phyloP scores from a whole-genome alignment of 2,113 vertebrate genomes.

The Brevimyrus niger region DNA sequence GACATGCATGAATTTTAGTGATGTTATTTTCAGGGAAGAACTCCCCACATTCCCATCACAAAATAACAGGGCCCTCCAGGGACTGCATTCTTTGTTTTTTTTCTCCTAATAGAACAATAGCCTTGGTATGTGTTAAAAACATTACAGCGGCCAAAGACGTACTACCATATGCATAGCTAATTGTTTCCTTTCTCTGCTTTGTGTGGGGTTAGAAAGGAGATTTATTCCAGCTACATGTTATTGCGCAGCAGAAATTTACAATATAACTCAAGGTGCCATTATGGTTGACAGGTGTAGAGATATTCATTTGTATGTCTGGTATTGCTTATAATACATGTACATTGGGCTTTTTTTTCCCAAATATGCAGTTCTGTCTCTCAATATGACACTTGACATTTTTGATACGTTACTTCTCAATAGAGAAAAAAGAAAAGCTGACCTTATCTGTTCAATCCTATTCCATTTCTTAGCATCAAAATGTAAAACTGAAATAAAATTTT shows the following conservation, averaged over 20 bases:
- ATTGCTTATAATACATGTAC: not conserved
- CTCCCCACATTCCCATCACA: not conserved
- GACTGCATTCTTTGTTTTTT: not conserved
- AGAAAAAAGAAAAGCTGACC: not conserved
- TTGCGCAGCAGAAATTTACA: not conserved
- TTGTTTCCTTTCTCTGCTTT: slow-evolving; percentile 5
- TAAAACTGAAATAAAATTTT: not conserved
- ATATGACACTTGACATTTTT: not conserved
- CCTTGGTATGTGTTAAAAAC: not conserved
- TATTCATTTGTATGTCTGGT: not conserved
- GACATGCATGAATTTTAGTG: not conserved
- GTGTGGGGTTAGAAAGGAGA: not conserved
- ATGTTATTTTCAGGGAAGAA: not conserved
- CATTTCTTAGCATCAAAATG: not conserved
- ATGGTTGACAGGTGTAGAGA: not conserved
- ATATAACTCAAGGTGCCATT: not conserved
- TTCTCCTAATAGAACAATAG: not conserved
- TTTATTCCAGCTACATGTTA: not conserved
- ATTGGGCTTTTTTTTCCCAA: not conserved
- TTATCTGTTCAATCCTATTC: not conserved
- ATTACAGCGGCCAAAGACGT: not conserved
- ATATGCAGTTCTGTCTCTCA: not conserved
- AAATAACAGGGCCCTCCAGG: not conserved
- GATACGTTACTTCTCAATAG: not conserved
- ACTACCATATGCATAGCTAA: not conserved